Evolutionary conservation across 2,888 invertebrate genomes (phyloP).

Genomic region (Cremastobaeus sp.): DNA sequence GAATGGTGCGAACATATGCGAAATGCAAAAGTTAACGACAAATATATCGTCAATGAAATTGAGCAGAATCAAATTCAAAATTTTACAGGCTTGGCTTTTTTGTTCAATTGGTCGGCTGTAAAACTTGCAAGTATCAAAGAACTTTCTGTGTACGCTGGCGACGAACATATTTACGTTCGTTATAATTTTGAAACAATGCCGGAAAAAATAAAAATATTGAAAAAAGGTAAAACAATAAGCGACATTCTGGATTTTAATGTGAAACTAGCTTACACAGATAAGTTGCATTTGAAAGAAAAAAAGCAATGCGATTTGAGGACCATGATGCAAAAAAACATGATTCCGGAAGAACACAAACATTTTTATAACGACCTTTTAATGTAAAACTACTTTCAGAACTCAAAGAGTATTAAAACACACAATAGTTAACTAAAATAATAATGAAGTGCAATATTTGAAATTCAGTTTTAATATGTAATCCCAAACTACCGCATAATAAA

Average conservation of each 20-base stretch:
- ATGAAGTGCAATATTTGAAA: too few relatives aligned
- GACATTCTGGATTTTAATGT: neutral
- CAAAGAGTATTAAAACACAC: too few relatives aligned
- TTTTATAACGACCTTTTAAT: neutral
- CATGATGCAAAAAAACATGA: neutral
- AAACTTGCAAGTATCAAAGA: conserved; percentile 4
- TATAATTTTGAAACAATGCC: neutral
- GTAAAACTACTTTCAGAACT: too few relatives aligned
- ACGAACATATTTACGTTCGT: neutral
- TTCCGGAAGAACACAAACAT: neutral
- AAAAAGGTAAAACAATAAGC: neutral
- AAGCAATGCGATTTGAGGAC: neutral
- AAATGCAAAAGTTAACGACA: conserved; percentile 28
- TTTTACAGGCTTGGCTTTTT: neutral
- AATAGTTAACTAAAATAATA: too few relatives aligned
- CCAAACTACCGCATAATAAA: too few relatives aligned
- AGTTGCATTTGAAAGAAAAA: neutral
- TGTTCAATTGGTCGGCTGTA: neutral
- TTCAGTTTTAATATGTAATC: too few relatives aligned
- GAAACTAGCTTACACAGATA: neutral
- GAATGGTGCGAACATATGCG: conserved; percentile 41
- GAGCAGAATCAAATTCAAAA: neutral
- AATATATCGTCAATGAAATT: neutral
- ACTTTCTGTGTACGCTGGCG: neutral
- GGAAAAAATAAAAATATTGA: neutral